phyloP scores from a whole-genome alignment of 1,140 invertebrate species.

The Sinella curviseta region DNA sequence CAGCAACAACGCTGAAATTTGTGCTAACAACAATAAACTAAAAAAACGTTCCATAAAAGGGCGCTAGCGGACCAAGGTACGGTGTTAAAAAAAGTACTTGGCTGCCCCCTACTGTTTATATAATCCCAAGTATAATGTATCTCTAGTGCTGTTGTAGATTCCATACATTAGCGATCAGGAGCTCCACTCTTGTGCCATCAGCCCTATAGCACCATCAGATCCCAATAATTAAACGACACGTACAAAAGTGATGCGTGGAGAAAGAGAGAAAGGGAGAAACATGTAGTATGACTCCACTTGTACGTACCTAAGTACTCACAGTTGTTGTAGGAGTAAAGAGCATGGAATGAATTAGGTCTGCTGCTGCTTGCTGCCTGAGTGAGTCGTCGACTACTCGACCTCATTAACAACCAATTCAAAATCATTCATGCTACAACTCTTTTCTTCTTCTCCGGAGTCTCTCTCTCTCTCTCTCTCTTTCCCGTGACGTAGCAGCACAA shows the following conservation, averaged over 20 bases:
- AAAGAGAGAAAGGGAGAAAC: background rate
- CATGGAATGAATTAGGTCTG: background rate
- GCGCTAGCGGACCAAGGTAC: too few relatives aligned
- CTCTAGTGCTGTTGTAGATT: too few relatives aligned
- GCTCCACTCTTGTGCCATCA: background rate
- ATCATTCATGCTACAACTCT: conserved; percentile 7
- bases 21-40: too few relatives aligned
- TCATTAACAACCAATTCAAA: conserved; percentile 26
- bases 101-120: too few relatives aligned
- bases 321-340: background rate
- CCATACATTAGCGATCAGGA: background rate
- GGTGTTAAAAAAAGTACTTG: too few relatives aligned
- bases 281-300: background rate
- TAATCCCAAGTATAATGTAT: too few relatives aligned
- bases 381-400: conserved; percentile 6
- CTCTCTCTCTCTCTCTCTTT: too few relatives aligned
- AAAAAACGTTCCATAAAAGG: too few relatives aligned
- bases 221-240: background rate
- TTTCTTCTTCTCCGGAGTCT: background rate
- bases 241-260: background rate
- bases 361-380: background rate
- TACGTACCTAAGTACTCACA: background rate
- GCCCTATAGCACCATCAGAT: background rate
- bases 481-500: background rate
- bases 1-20: too few relatives aligned